phyloP scores from a whole-genome alignment of 2,113 vertebrate species.

The Hystrix brachyura region DNA sequence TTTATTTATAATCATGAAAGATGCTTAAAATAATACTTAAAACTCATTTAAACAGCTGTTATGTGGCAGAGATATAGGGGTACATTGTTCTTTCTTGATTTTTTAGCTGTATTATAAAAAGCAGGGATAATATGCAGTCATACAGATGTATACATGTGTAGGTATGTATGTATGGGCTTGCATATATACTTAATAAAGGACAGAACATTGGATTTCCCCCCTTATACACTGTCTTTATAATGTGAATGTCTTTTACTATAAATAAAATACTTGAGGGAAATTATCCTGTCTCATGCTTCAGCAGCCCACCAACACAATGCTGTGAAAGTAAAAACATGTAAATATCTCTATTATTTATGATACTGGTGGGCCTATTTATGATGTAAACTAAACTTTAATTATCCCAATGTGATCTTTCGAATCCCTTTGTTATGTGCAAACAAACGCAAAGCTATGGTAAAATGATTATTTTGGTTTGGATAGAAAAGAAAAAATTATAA shows the following conservation, averaged over 20 bases:
- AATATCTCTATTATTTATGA: neutral
- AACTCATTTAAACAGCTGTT: neutral
- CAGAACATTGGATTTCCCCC: neutral
- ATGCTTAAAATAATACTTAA: neutral
- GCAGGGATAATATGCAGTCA: neutral
- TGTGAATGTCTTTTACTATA: neutral
- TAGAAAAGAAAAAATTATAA: neutral
- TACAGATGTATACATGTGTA: neutral
- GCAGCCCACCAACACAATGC: neutral
- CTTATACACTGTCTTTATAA: neutral
- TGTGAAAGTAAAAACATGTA: neutral
- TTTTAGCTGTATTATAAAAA: neutral
- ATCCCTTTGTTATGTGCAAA: neutral
- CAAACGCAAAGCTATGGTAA: neutral
- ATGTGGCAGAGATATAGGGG: rapidly evolving
- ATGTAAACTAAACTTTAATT: neutral
- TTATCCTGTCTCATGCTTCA: neutral
- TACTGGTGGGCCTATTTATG: neutral
- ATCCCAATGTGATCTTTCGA: neutral
- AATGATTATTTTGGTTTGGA: neutral
- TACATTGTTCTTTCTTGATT: neutral
- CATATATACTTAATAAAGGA: neutral
- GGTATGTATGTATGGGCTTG: neutral
- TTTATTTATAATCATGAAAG: neutral
- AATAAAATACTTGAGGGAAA: neutral